Evolutionary conservation across 2,113 vertebrate species (phyloP), one percentile per base, ranked within the genome.

Genomic region (Poecilia latipinna): DNA sequence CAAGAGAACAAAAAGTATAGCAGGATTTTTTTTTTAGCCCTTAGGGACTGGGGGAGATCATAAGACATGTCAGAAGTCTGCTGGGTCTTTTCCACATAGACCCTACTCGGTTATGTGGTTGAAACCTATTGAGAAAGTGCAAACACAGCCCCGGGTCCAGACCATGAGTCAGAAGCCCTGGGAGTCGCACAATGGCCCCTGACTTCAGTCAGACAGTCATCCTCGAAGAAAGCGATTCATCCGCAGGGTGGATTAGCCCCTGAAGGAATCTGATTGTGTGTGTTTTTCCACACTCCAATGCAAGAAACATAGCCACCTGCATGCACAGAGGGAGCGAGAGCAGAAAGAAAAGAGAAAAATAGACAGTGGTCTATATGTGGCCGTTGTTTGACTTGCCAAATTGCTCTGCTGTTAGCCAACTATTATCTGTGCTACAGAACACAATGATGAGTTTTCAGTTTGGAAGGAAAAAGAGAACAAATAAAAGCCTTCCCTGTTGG

Each of bases 321-420:
- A 77, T 82, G 70, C 70, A 76, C 83, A 86, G 76, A 83, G 72
- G 72, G 57, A 67, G 54, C 54, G 44, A 68, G 70, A 57, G 78
- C 67, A 48, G 70, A 67, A 61, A 63, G 35, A 65, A 42, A 63
- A 77, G 66, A 82, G 84, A 89, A 83, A 87, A 89, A 88, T 80
- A 82, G 77, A 86, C 67, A 79, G 69, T 70, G 73, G 80, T 65
- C 82, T 86, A 83, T 85, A 86, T 84, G 89, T 77, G 79, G 83
- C 81, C 86, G 82, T 86, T 90, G 89, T 93, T 90, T 92, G 87
- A 91, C 85, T 82, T 92, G 79, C 87, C 81, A 88, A 87, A 87
- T 89, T 89, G 87, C 79, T 83, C 78, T 82, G 84, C 84, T 88
- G 84, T 86, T 87, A 83, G 82, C 86, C 79, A 72, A 72, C 72